phyloP scores from a whole-genome alignment of 1,140 invertebrate genomes.

The Pseudomyrmex cubaensis region DNA sequence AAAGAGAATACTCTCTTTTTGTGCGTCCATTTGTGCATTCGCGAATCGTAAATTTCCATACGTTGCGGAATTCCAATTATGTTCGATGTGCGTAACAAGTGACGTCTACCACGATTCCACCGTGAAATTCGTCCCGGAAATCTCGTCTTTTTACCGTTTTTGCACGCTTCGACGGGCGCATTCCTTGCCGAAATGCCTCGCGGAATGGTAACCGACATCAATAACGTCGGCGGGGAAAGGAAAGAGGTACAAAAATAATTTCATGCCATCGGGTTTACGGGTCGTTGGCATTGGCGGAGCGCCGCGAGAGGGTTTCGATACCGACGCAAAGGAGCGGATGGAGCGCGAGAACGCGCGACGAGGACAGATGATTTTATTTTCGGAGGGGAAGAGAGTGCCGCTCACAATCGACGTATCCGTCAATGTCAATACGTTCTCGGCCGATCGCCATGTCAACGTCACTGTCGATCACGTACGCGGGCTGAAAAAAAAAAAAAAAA shows the following conservation, averaged over 20 bases:
- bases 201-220: slow-evolving; percentile 67
- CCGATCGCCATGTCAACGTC: slow-evolving; percentile 74
- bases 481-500: slow-evolving; percentile 10
- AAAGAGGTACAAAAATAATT: slow-evolving; percentile 73
- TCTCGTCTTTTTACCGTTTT: slow-evolving; percentile 42
- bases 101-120: slow-evolving; percentile 27
- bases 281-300: slow-evolving; percentile 51
- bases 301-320: slow-evolving; percentile 16
- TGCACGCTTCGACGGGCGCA: slow-evolving; percentile 33
- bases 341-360: background rate
- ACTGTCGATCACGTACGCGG: slow-evolving; percentile 67
- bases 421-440: slow-evolving; percentile 72
- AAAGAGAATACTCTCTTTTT: background rate
- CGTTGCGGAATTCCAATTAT: slow-evolving; percentile 33
- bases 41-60: slow-evolving; percentile 16
- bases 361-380: slow-evolving; percentile 44
- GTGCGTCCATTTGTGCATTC: background rate
- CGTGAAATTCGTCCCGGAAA: slow-evolving; percentile 36
- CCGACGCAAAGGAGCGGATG: slow-evolving; percentile 31
- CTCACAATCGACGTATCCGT: slow-evolving; percentile 63
- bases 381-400: background rate
- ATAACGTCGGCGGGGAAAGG: slow-evolving; percentile 59
- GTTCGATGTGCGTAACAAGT: slow-evolving; percentile 36
- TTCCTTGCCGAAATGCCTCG: slow-evolving; percentile 51
- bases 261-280: slow-evolving; percentile 67